Percentiles rank a stretch among this genome's conserved stretches.
Evolutionary conservation across 1,140 invertebrate genomes (phyloP).

Genomic region (Pseudomyrmex flavicornis): DNA sequence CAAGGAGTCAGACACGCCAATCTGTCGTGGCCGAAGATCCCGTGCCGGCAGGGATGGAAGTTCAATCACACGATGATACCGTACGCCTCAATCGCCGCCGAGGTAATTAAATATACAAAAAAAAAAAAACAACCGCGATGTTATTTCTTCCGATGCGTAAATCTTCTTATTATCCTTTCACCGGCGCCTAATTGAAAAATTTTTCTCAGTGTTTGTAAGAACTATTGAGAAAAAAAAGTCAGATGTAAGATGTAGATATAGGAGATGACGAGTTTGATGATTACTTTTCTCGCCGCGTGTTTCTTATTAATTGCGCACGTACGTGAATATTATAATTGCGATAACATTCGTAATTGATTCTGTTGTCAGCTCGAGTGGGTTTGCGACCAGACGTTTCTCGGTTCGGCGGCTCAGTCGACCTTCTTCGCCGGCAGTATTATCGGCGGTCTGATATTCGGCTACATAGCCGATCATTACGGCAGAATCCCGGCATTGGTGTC

Average conservation of each 20-base stretch:
- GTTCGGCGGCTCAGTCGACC: constrained; percentile 91
- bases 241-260: too few relatives aligned
- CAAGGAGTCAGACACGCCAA: constrained; percentile 86
- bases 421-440: constrained; percentile 85
- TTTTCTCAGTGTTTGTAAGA: too few relatives aligned
- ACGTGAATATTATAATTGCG: too few relatives aligned
- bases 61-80: constrained; percentile 91
- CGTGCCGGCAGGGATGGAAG: constrained; percentile 90
- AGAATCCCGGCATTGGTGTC: constrained; percentile 86
- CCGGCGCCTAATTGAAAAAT: too few relatives aligned
- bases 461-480: constrained; percentile 86
- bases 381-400: constrained; percentile 90
- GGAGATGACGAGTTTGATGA: too few relatives aligned
- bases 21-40: constrained; percentile 87
- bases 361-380: constrained; percentile 91
- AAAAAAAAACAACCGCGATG: too few relatives aligned
- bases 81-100: constrained; percentile 91
- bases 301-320: too few relatives aligned
- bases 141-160: too few relatives aligned
- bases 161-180: too few relatives aligned
- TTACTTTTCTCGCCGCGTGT: too few relatives aligned
- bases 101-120: constrained; percentile 84
- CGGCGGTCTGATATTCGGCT: constrained; percentile 85
- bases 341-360: neutral
- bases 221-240: too few relatives aligned